Percentiles rank a stretch among this genome's conserved stretches.
These are phyloP conservation scores for Panthera uncia DNA, from an alignment of 2,113 vertebrate genomes.

Conservation along the genomic window DNA sequence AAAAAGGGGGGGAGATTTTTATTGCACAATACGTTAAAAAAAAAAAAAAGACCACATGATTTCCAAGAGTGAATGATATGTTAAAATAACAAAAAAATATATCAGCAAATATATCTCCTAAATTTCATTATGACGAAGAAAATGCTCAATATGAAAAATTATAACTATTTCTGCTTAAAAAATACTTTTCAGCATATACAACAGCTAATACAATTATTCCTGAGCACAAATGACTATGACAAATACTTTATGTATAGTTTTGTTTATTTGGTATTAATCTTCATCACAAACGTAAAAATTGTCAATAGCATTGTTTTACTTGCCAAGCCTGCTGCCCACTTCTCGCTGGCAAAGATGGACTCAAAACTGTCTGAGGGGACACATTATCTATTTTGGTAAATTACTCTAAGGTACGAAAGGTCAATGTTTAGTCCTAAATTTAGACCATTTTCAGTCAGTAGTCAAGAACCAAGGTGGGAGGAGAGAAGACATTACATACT, in stretches of 20 bases:
- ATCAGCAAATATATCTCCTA: not conserved
- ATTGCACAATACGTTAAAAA: too few relatives aligned
- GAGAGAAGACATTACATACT: not conserved
- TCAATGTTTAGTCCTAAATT: not conserved
- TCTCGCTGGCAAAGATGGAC: not conserved
- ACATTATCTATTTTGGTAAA: not conserved
- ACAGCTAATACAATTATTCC: not conserved
- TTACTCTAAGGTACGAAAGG: not conserved
- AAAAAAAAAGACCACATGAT: not conserved
- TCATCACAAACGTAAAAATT: not conserved
- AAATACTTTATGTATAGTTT: not conserved
- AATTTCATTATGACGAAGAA: not conserved
- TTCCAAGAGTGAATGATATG: not conserved
- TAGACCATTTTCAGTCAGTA: not conserved
- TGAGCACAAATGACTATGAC: not conserved
- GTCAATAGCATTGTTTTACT: not conserved
- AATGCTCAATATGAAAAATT: not conserved
- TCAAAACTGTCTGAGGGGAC: not conserved
- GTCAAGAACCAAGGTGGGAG: not conserved
- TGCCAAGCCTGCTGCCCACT: not conserved
- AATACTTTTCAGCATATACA: not conserved
- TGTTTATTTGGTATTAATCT: not conserved
- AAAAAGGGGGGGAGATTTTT: too few relatives aligned
- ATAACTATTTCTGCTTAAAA: not conserved
- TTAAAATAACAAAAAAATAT: not conserved